phyloP scores from a whole-genome alignment of 2,113 vertebrate species.

The Tonatia bakeri region DNA sequence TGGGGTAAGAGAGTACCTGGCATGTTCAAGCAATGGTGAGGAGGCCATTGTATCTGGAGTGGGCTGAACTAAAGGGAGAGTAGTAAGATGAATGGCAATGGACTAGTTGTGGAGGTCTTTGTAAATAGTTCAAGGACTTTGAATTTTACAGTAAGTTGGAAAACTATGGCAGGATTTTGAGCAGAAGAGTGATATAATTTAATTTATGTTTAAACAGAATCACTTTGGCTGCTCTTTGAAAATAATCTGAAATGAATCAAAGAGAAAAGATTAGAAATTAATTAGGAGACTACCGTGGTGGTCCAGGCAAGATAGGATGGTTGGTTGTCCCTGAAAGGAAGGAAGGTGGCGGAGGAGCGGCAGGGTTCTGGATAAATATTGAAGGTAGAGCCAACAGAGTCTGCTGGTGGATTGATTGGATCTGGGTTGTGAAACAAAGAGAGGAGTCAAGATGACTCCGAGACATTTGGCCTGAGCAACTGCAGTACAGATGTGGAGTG shows the following conservation, averaged over 20 bases:
- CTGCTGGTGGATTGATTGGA: not conserved
- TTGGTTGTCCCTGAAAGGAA: not conserved
- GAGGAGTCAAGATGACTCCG: not conserved
- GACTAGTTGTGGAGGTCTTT: not conserved
- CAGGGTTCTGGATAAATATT: not conserved
- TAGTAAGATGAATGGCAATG: not conserved
- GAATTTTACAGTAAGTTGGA: not conserved
- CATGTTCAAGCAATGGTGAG: not conserved
- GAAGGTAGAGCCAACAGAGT: not conserved
- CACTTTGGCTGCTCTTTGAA: not conserved
- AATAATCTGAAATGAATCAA: not conserved
- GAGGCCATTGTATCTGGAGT: not conserved
- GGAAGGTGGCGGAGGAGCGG: not conserved
- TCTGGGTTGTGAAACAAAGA: not conserved
- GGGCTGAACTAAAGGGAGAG: not conserved
- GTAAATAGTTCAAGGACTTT: not conserved
- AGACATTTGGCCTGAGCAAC: not conserved
- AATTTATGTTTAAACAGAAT: not conserved
- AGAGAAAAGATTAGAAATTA: not conserved
- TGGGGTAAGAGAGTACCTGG: not conserved
- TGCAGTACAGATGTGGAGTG: not conserved
- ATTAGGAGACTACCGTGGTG: not conserved
- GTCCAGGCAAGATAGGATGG: not conserved
- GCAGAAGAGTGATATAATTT: not conserved
- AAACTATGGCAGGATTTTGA: not conserved